Base-by-base conservation (phyloP, 2,797 vertebrate genomes). In the Schizothorax lantsangensis region DNA sequence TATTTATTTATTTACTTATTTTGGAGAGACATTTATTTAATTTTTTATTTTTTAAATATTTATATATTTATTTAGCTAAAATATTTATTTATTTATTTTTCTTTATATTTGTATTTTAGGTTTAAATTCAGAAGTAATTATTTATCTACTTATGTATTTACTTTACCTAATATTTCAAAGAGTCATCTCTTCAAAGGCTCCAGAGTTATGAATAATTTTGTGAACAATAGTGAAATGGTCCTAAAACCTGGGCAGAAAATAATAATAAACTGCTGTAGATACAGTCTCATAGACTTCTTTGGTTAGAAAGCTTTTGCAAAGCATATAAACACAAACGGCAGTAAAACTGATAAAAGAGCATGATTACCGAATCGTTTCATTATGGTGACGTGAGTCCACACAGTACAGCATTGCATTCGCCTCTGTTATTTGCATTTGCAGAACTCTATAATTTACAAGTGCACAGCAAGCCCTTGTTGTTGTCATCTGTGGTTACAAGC, bases 331-430 rank as follows among this genome's bases (percentile, higher is more conserved):
- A 47, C 23, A n/a, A 84, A 47, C 8, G 17, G 4, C 71, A 84
- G 59, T n/a, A 2, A 83, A 74, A 74, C 26, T 47, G 40, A 62
- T 84, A 59, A 40, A 83, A 73, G 36, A 59, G 19, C 52, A 73
- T 80, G 57, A 45, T 64, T 30, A 80, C 40, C 2, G 19, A 6
- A 47, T 66, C 6, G 1, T 54, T 40, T 72, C 33, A 54, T 72
- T 82, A 54, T 71, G 15, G 2, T 40, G 47, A 82, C 2, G 1
- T 6, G 23, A 57, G 49, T 72, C 36, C 47, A 36, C 15, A 26
- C 30, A 11, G 1, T 62, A 59, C 47, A 74, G 43, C 23, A 59
- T 84, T 72, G 59, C 80, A 62, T 49, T 45, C 43, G 21, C 9
- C 64, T 73, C 33, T 36, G 45, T 45, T 74, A 72, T 71, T 47